phyloP scores from a whole-genome alignment of 2,888 invertebrate genomes.

The Merodon equestris region DNA sequence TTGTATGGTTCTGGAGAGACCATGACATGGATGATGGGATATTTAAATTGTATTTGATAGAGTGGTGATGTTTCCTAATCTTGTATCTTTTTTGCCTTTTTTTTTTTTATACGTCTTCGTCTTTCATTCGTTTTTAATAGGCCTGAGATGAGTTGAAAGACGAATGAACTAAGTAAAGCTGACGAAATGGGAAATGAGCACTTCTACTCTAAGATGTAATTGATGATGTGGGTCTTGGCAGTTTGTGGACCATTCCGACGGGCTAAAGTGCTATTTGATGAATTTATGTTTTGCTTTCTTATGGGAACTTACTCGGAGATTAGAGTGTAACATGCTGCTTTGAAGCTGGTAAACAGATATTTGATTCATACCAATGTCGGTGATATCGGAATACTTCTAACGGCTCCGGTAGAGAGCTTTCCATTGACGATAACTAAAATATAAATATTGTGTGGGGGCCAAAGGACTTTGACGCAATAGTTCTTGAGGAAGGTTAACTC shows the following conservation, averaged over 20 bases:
- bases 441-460: no score
- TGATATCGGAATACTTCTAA: no score
- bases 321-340: neutral
- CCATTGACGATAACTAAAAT: no score
- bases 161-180: slow-evolving; percentile 52
- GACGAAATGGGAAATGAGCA: slow-evolving; percentile 53
- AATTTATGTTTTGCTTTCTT: slow-evolving; percentile 8
- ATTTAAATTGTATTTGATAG: slow-evolving; percentile 65
- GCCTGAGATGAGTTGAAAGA: slow-evolving; percentile 55
- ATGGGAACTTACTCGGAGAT: neutral
- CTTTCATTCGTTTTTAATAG: slow-evolving; percentile 48
- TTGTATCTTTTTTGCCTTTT: slow-evolving; percentile 5
- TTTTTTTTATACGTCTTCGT: slow-evolving; percentile 4
- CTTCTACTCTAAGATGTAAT: slow-evolving; percentile 34
- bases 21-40: slow-evolving; percentile 18
- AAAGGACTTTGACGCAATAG: no score
- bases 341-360: neutral
- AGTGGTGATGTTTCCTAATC: slow-evolving; percentile 62
- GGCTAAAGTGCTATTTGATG: slow-evolving; percentile 19
- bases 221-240: slow-evolving; percentile 39
- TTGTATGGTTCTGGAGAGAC: slow-evolving; percentile 8
- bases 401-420: no score
- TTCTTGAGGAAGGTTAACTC: no score
- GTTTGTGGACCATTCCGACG: slow-evolving; percentile 26
- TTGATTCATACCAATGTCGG: neutral